Conservation (phyloP, 1,140 invertebrate genomes). For the Drosophila orosa region DNA sequence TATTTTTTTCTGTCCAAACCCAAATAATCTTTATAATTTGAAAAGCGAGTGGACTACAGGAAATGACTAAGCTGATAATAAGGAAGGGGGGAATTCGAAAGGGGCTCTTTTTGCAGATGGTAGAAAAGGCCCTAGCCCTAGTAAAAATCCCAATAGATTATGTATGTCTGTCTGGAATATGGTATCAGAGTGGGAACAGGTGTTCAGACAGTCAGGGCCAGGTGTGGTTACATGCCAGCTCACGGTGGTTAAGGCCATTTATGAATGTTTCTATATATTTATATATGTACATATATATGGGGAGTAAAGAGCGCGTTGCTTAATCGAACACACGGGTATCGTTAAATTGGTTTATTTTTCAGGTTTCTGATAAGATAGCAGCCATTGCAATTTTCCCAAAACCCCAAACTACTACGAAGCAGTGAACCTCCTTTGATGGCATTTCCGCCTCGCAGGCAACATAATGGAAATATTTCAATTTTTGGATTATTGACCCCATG, state of each 20-base stretch:
- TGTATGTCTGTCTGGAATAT: conserved; percentile 11
- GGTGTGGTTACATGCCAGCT: conserved; percentile 28
- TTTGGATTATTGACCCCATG: conserved; percentile 20
- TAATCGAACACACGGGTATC: conserved; percentile 49
- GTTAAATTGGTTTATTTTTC: conserved; percentile 44
- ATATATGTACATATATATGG: not conserved
- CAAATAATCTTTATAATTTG: conserved; percentile 50
- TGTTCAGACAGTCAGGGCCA: conserved; percentile 36
- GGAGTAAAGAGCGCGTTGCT: conserved; percentile 23
- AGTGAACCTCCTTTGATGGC: not conserved
- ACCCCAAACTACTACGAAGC: conserved; percentile 3
- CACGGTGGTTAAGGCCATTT: conserved; percentile 47
- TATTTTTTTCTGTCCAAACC: conserved; percentile 17
- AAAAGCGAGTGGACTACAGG: conserved; percentile 43
- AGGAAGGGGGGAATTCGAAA: conserved; percentile 21
- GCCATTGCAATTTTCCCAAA: conserved; percentile 23
- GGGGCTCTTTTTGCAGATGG: conserved; percentile 1
- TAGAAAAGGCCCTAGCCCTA: not conserved
- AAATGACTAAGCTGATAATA: conserved; percentile 66
- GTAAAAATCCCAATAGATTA: conserved; percentile 18
- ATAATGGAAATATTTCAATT: conserved; percentile 11
- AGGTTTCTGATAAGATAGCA: conserved; percentile 37
- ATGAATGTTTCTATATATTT: conserved; percentile 32
- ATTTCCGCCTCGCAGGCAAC: conserved; percentile 30
- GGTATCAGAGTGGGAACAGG: conserved; percentile 51